Evolutionary conservation across 2,113 vertebrate genomes (phyloP).

Genomic region (Xenopus laevis): DNA sequence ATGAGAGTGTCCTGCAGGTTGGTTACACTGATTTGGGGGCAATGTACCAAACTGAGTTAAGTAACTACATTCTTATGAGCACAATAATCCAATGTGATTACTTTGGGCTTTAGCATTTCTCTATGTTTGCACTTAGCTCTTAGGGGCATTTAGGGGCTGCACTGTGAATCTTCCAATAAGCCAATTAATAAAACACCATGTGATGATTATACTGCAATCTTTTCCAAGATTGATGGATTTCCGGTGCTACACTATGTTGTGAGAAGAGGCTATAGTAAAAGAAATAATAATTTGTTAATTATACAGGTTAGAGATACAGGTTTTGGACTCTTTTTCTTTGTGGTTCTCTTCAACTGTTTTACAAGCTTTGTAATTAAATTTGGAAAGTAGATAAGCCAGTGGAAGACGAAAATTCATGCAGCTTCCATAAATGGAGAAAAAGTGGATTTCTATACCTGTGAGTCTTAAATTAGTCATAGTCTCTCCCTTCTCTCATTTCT

Average conservation of each 20-base stretch:
- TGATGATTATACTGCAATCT: too few species aligned
- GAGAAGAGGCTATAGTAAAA: neutral
- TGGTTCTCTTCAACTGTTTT: neutral
- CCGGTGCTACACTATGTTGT: too few species aligned
- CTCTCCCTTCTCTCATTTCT: constrained; percentile 42
- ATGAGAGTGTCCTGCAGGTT: too few species aligned
- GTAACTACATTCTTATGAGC: too few species aligned
- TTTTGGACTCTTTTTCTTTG: constrained; percentile 1
- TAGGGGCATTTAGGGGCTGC: neutral
- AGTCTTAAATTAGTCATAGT: constrained; percentile 44
- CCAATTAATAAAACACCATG: too few species aligned
- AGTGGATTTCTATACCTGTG: constrained; percentile 17
- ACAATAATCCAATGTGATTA: too few species aligned
- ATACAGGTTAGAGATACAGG: neutral
- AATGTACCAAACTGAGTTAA: too few species aligned
- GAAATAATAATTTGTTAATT: neutral
- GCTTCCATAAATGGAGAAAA: constrained; percentile 11
- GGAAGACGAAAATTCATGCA: constrained; percentile 17
- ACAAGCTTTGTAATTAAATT: constrained; percentile 36
- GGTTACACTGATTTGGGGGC: too few species aligned
- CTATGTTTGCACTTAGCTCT: too few species aligned
- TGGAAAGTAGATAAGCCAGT: constrained; percentile 19
- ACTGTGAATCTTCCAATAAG: neutral
- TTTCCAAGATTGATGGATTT: too few species aligned
- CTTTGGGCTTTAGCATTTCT: too few species aligned